Percentiles rank a stretch among this genome's conserved stretches.
Evolutionary conservation across 1,140 invertebrate genomes (phyloP).

Genomic region (Antheraea pernyi): DNA sequence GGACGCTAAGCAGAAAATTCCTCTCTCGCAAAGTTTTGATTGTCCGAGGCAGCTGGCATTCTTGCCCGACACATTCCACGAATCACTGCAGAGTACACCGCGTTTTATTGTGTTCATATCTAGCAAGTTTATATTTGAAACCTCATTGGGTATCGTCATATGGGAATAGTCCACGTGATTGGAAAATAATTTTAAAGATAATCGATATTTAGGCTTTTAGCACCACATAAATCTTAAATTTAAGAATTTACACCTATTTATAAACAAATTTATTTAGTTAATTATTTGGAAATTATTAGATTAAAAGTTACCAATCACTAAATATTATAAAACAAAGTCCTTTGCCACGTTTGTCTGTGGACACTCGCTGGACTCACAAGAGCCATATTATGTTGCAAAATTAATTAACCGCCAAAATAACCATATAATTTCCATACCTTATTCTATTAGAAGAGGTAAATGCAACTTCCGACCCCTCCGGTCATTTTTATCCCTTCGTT

Average conservation of each 20-base stretch:
- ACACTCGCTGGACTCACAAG: background rate
- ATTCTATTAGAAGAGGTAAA: constrained; percentile 41
- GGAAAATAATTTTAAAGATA: background rate
- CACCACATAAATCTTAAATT: too few species aligned
- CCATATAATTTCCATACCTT: background rate
- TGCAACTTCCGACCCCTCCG: constrained; percentile 56
- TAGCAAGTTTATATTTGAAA: constrained; percentile 52
- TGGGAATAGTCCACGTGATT: constrained; percentile 14
- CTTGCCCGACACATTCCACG: constrained; percentile 62
- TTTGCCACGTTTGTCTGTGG: too few species aligned
- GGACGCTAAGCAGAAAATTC: constrained; percentile 73
- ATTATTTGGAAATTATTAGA: too few species aligned
- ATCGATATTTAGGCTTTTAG: background rate
- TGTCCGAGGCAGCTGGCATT: constrained; percentile 73
- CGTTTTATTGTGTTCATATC: constrained; percentile 72
- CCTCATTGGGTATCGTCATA: constrained; percentile 61
- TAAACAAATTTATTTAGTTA: too few species aligned
- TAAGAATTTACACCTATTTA: background rate
- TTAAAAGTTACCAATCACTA: too few species aligned
- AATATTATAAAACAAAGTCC: too few species aligned
- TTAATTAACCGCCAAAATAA: background rate
- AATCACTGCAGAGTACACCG: constrained; percentile 47
- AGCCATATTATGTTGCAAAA: constrained; percentile 13
- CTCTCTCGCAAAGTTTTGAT: constrained; percentile 67
- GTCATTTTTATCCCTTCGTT: constrained; percentile 66